Evolutionary conservation across 2,888 invertebrate species (phyloP), one percentile per base, ranked within the genome.

Genomic region (Barypeithes pellucidus): DNA sequence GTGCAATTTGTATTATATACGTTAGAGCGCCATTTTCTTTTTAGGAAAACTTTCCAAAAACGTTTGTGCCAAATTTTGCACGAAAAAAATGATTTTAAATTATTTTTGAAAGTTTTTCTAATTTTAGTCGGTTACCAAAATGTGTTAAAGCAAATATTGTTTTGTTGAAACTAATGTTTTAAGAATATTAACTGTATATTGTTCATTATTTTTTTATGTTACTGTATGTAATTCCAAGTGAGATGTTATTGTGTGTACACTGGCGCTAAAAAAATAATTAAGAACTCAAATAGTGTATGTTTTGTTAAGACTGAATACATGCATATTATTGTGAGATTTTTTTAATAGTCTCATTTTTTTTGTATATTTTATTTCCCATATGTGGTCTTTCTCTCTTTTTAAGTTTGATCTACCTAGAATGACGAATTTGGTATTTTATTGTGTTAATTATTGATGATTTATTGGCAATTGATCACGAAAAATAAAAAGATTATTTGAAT

Each of bases 271-370:
- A 36, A 39, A 14, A 39, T 66, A 39, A 20, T 66, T 66, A 57
- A 20, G n/a, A 29, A 63, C 22, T 57, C 41, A 11, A 78, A 80
- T 77, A 79, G 80, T 82, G 83, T 83, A 83, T 82, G 82, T 82
- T 84, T 84, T 83, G 82, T 84, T 81, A 83, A 84, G 84, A 84
- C 84, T 84, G 84, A 84, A 61, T 62, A 59, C 54, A 39, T 18
- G 54, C 52, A 22, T 54, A 24, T 22, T 66, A 57, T 33, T 24
- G 39, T 66, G 41, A 52, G 39, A 52, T 36, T 65, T 52, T 52
- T 57, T 57, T 57, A 9, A 57, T 57, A 33, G 54, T 16, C 54
- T 57, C 16, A 16, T 16, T 57, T 29, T 24, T 24, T 57, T 57
- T 57, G 54, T 57, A 57, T 8, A 33, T 33, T 57, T 57, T 18